Conservation (phyloP, 2,888 invertebrate species). For the Drosophila niveifrons region DNA sequence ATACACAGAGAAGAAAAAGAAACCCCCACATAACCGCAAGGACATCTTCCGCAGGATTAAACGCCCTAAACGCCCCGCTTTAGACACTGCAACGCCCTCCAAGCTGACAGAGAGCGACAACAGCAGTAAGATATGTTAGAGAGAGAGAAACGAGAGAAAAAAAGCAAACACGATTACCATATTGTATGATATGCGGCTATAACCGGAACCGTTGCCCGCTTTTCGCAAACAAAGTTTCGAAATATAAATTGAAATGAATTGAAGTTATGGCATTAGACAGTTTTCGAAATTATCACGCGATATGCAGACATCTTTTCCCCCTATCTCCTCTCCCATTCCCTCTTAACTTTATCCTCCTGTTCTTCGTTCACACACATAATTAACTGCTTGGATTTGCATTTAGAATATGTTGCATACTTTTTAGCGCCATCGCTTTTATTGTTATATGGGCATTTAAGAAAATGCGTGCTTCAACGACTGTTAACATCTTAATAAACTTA, state of each 20-base stretch:
- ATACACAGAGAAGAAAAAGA: conserved; percentile 25
- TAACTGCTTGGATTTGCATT: conserved; percentile 75
- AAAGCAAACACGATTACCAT: conserved; percentile 72
- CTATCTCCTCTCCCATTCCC: not conserved
- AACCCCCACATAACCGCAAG: conserved; percentile 71
- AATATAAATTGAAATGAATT: conserved; percentile 82
- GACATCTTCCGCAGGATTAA: conserved; percentile 82
- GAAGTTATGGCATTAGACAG: conserved; percentile 79
- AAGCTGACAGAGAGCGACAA: conserved; percentile 25
- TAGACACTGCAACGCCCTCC: conserved; percentile 76
- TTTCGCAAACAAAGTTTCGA: conserved; percentile 65
- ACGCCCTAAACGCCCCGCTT: conserved; percentile 80
- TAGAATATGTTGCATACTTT: conserved; percentile 74
- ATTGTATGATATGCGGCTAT: conserved; percentile 72
- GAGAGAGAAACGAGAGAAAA: conserved; percentile 33
- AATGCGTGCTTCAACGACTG: not conserved
- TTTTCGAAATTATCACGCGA: conserved; percentile 79
- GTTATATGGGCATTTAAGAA: not conserved
- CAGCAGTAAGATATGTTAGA: conserved; percentile 5
- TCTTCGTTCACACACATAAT: not conserved
- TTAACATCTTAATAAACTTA: not conserved
- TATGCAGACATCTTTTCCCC: conserved; percentile 67
- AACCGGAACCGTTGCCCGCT: conserved; percentile 49
- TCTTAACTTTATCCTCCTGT: not conserved
- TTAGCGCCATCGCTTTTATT: conserved; percentile 16